Evolutionary conservation across 2,797 vertebrate species (phyloP).

Genomic region (Sebastolobus alascanus): DNA sequence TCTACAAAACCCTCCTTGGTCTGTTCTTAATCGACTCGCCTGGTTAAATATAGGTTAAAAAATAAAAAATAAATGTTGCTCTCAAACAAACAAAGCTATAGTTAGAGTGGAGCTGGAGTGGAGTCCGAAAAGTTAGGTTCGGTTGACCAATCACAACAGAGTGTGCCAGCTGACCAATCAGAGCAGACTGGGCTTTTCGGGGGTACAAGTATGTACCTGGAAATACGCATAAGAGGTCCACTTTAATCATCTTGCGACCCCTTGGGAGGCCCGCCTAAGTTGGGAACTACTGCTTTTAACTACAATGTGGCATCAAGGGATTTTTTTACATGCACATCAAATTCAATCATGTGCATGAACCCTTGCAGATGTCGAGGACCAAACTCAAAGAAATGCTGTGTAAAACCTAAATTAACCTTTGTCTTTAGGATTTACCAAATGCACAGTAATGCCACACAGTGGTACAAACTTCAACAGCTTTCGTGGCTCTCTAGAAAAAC

Average conservation of each 20-base stretch:
- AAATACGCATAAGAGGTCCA: too few relatives aligned
- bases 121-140: too few relatives aligned
- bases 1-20: too few relatives aligned
- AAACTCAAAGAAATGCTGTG: background rate
- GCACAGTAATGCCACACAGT: background rate
- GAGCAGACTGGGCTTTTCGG: too few relatives aligned
- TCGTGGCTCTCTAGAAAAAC: conserved; percentile 31
- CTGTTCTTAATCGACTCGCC: accelerated
- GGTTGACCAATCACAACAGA: accelerated
- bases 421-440: background rate
- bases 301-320: background rate
- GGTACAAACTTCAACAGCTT: conserved; percentile 21
- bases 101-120: too few relatives aligned
- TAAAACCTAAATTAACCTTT: background rate
- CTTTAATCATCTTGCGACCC: background rate
- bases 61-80: accelerated
- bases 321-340: background rate
- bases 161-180: too few relatives aligned
- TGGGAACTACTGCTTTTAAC: background rate
- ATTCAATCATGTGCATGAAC: background rate
- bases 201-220: too few relatives aligned
- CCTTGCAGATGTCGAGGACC: background rate
- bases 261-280: background rate
- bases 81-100: too few relatives aligned
- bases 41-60: too few relatives aligned